Evolutionary conservation across 1,140 invertebrate species (phyloP).

Genomic region (Artemia franciscana): DNA sequence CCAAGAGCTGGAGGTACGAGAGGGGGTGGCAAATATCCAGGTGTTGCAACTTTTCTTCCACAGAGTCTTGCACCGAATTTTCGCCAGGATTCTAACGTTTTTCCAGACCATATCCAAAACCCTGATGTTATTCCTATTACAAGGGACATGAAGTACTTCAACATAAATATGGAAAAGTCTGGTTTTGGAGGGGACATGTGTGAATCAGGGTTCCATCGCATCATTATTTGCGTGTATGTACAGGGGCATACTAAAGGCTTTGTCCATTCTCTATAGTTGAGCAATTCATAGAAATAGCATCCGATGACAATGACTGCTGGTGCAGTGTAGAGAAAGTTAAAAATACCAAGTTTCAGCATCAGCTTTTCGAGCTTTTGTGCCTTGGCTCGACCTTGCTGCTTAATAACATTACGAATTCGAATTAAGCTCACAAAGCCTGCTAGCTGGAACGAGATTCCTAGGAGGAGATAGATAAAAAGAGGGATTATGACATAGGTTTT

Average conservation of each 20-base stretch:
- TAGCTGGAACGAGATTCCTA: conserved; percentile 17
- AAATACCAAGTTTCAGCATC: conserved; percentile 22
- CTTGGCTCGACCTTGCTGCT: conserved; percentile 18
- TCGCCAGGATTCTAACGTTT: conserved; percentile 33
- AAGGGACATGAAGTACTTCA: conserved; percentile 30
- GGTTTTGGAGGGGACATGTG: conserved; percentile 14
- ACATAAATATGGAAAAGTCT: conserved; percentile 28
- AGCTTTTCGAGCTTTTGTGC: conserved; percentile 24
- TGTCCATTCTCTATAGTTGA: conserved; percentile 23
- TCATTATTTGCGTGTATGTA: conserved; percentile 12
- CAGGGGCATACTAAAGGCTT: conserved; percentile 16
- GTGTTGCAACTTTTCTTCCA: background rate
- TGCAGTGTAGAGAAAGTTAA: conserved; percentile 21
- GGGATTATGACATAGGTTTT: conserved; percentile 63
- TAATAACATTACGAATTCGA: conserved; percentile 19
- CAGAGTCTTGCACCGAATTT: conserved; percentile 19
- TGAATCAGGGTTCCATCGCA: conserved; percentile 13
- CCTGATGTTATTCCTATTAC: conserved; percentile 33
- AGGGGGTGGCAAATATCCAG: conserved; percentile 6
- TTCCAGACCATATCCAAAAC: conserved; percentile 35
- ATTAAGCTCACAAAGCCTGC: conserved; percentile 21
- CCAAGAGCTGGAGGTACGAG: conserved; percentile 3
- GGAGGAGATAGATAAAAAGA: conserved; percentile 31
- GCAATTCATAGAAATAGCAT: conserved; percentile 23
- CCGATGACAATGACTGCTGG: conserved; percentile 19